These are phyloP conservation scores for Bungarus multicinctus DNA, from an alignment of 2,113 vertebrate species.

Conservation along the genomic window DNA sequence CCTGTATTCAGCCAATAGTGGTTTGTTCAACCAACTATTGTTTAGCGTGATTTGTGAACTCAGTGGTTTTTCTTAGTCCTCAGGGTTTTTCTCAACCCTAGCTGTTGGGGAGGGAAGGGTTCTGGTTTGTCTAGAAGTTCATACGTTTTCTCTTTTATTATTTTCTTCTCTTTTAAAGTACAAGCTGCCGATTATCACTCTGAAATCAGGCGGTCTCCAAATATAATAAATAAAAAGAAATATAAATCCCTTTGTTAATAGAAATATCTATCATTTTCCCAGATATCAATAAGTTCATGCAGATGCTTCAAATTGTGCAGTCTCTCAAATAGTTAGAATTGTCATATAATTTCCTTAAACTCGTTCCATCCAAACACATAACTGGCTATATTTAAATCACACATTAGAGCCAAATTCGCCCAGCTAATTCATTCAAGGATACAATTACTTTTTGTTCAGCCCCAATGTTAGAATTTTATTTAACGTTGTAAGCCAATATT, in stretches of 20 bases:
- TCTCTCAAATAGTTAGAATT: neutral
- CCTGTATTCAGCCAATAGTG: neutral
- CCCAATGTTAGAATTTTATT: neutral
- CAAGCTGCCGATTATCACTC: neutral
- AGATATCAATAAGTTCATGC: neutral
- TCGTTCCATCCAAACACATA: neutral
- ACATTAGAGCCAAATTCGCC: neutral
- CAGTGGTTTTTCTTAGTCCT: neutral
- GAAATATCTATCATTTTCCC: neutral
- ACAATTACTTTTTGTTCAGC: neutral
- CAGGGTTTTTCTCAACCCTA: neutral
- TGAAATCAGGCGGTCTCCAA: neutral
- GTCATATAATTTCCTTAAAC: neutral
- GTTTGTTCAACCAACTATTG: neutral
- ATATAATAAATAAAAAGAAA: neutral
- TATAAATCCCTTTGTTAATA: neutral
- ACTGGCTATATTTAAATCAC: neutral
- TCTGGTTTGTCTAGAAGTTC: neutral
- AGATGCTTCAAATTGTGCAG: neutral
- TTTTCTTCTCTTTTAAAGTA: neutral
- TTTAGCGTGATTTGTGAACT: neutral
- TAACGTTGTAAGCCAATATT: neutral
- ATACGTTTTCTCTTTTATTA: neutral
- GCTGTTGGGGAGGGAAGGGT: neutral
- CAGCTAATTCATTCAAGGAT: neutral